phyloP scores from a whole-genome alignment of 2,888 invertebrate species.

The Trichogramma evanescens region DNA sequence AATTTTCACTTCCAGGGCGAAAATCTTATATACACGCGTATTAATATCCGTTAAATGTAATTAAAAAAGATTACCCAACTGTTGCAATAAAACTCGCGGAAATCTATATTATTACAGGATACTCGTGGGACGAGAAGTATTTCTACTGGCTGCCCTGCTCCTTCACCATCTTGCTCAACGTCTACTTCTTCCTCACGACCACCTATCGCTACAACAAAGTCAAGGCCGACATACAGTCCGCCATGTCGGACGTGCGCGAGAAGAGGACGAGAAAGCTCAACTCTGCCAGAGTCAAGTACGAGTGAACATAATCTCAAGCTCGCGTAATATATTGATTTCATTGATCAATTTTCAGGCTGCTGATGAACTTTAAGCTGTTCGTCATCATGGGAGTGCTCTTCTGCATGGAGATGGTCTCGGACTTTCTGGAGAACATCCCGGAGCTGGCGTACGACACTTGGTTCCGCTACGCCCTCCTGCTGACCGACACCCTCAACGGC shows the following conservation, averaged over 20 bases:
- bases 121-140: slow-evolving; percentile 41
- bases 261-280: slow-evolving; percentile 51
- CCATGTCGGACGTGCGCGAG: slow-evolving; percentile 56
- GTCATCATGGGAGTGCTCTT: slow-evolving; percentile 75
- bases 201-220: slow-evolving; percentile 64
- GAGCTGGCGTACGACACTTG: slow-evolving; percentile 24
- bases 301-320: neutral
- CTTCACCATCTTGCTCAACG: slow-evolving; percentile 58
- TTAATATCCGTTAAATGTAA: too few species aligned
- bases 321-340: neutral
- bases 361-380: slow-evolving; percentile 67
- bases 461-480: slow-evolving; percentile 36
- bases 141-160: slow-evolving; percentile 64
- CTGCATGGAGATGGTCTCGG: slow-evolving; percentile 49
- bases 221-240: slow-evolving; percentile 68
- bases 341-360: slow-evolving; percentile 51
- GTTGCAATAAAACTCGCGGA: too few species aligned
- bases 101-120: neutral
- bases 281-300: slow-evolving; percentile 64
- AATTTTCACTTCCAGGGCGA: too few species aligned
- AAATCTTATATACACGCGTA: too few species aligned
- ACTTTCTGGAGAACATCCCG: slow-evolving; percentile 45
- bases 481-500: slow-evolving; percentile 62
- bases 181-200: slow-evolving; percentile 62
- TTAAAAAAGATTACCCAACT: too few species aligned